A percentile compares a stretch with the other conserved stretches of the same genome.
phyloP scores from a whole-genome alignment of 2,113 vertebrate genomes.

The Hemibagrus wyckioides region DNA sequence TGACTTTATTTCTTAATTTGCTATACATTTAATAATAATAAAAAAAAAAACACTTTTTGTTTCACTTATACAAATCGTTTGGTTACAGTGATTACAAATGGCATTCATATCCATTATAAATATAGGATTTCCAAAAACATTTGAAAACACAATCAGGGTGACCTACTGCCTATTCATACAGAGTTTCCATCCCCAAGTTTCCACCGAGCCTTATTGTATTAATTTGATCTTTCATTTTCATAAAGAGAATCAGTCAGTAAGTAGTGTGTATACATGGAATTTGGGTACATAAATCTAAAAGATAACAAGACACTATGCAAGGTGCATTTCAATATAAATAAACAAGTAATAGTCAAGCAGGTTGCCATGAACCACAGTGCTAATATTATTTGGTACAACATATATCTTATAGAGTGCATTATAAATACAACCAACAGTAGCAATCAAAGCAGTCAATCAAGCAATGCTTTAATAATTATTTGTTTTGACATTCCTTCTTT shows the following conservation, averaged over 20 bases:
- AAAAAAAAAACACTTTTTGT: not conserved
- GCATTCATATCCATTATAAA: not conserved
- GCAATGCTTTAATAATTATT: not conserved
- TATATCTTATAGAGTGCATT: not conserved
- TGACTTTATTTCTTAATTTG: not conserved
- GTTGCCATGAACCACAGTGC: not conserved
- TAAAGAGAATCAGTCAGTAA: not conserved
- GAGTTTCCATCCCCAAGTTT: not conserved
- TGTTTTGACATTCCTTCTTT: conserved; percentile 12
- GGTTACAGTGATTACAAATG: no score
- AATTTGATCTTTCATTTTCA: not conserved
- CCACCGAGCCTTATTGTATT: not conserved
- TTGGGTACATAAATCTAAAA: not conserved
- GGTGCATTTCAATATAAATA: not conserved
- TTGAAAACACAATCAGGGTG: not conserved
- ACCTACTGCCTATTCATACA: no score
- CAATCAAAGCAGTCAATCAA: not conserved
- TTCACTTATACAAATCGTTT: not conserved
- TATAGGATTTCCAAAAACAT: not conserved
- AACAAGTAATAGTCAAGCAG: not conserved
- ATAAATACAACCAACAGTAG: not conserved
- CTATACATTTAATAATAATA: not conserved
- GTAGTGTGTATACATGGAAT: not conserved
- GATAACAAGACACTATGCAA: not conserved
- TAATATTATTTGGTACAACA: not conserved